Evolutionary conservation across 1,140 invertebrate genomes (phyloP), one percentile per base, ranked within the genome.

Genomic region (Cydia amplana): DNA sequence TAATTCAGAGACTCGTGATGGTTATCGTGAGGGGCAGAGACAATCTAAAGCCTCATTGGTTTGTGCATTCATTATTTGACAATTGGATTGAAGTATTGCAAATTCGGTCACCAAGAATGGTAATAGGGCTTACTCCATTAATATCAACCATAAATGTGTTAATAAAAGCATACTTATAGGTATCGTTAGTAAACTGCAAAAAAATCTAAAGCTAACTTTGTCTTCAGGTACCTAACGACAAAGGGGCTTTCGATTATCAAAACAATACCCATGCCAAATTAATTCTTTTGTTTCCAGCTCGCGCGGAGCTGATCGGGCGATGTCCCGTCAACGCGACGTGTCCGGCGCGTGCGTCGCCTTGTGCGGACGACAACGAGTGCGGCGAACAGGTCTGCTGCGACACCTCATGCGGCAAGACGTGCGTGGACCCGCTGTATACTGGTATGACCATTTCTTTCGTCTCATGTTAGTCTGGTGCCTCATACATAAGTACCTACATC

Each of bases 351-450:
- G 87, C 91, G 5, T 75, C 82, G 0, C 88, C 90, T 2, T 92
- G 91, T 79, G 83, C 75, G 67, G 75, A 78, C 10, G 91, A 92
- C 77, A 84, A 89, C 46, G 89, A 91, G 23, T 91, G 89, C 67
- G 89, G 88, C 0, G 86, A 90, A 70, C 84, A 90, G 74, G 85
- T 91, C 63, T 92, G 89, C 79, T 92, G 91, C 80, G 81, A 72
- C 60, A 89, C 88, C 0, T 77, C 80, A 0, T 92, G 91, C 74
- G 91, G 91, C 3, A 81, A 79, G 25, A 72, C 85, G 23, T 92
- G 91, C 55, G 80, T 90, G 6, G 89, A 91, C 20, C 88, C 91
- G n/a, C 77, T 92, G 16, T 88, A 84, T 77, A 92, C 91, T 64
- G 91, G 91, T 92, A 73, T 2, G 16, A 32, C 3, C 2, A 23